A percentile compares a stretch with the other conserved stretches of the same genome.
These are phyloP conservation scores for Hyposoter dolosus DNA, from an alignment of 2,888 invertebrate genomes.

Conservation along the genomic window DNA sequence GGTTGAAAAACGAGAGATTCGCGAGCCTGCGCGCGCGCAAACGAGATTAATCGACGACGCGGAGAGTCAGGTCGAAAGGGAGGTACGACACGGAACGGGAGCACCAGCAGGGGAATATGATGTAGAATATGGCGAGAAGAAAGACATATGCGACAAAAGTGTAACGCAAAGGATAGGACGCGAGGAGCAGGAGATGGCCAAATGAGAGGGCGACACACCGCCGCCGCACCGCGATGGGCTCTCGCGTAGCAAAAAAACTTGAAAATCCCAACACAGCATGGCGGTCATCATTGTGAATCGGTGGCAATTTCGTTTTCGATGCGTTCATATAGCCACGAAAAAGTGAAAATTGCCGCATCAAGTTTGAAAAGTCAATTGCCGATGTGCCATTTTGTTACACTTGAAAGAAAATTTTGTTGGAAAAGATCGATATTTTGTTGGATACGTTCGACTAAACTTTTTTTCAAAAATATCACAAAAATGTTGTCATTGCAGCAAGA, in stretches of 20 bases:
- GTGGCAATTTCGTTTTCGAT: slow-evolving; percentile 79
- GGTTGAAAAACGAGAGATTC: slow-evolving; percentile 31
- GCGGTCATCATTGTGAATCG: slow-evolving; percentile 78
- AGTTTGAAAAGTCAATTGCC: slow-evolving; percentile 41
- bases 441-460: too few relatives aligned
- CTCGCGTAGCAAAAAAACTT: slow-evolving; percentile 78
- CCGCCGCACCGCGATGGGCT: slow-evolving; percentile 10
- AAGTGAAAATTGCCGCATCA: too few relatives aligned
- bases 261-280: slow-evolving; percentile 82
- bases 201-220: too few relatives aligned
- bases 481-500: too few relatives aligned
- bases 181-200: too few relatives aligned
- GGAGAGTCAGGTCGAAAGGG: slow-evolving; percentile 60
- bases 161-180: slow-evolving; percentile 49
- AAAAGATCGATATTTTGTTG: too few relatives aligned
- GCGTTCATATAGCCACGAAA: too few relatives aligned
- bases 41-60: slow-evolving; percentile 35
- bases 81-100: slow-evolving; percentile 1
- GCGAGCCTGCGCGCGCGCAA: slow-evolving; percentile 29
- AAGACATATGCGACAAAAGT: slow-evolving; percentile 33
- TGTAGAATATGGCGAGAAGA: slow-evolving; percentile 61
- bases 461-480: too few relatives aligned
- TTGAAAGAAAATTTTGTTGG: too few relatives aligned
- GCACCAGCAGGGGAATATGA: neutral
- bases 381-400: slow-evolving; percentile 17